phyloP scores from a whole-genome alignment of 2,113 vertebrate genomes.

The Grus americana region DNA sequence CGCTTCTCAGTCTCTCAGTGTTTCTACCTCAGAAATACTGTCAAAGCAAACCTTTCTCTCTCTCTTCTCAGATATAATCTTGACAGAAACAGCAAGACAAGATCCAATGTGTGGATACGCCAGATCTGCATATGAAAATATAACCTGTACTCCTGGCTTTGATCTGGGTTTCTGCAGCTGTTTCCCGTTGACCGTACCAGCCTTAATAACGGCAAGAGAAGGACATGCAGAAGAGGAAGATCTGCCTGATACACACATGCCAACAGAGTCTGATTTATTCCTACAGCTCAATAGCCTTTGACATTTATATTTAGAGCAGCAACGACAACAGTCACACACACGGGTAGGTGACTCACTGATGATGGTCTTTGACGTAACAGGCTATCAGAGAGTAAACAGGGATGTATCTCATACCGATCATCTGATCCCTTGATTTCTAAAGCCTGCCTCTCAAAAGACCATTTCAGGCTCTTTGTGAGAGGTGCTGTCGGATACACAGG shows the following conservation, averaged over 20 bases:
- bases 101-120: background rate
- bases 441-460: background rate
- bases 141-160: background rate
- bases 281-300: background rate
- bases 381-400: background rate
- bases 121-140: background rate
- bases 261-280: background rate
- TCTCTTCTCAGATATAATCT: background rate
- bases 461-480: background rate
- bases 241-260: background rate
- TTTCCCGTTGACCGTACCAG: background rate
- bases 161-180: background rate
- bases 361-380: background rate
- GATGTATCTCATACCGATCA: background rate
- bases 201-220: background rate
- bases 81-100: background rate
- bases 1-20: background rate
- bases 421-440: background rate
- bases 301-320: slow-evolving; percentile 29
- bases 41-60: slow-evolving; percentile 26
- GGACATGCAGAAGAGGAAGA: background rate
- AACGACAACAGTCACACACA: background rate
- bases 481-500: fast-evolving
- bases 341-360: slow-evolving; percentile 8
- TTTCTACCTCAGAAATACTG: slow-evolving; percentile 19